Base-by-base conservation (phyloP, 1,140 invertebrate species). In the Lasioglossum albipes region DNA sequence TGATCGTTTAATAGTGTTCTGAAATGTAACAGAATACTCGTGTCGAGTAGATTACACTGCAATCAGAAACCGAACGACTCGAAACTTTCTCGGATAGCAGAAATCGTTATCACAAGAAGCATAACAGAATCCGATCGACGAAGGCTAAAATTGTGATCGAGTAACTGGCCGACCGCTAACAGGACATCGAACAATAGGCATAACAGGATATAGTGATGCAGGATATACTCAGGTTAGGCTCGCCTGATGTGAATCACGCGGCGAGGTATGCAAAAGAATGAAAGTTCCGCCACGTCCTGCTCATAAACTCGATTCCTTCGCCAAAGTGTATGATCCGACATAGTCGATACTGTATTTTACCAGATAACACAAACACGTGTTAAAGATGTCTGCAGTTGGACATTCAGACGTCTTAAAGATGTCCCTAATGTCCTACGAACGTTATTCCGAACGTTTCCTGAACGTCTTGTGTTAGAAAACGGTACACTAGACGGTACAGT, bases 161-260 rank as follows among this genome's bases (percentile, higher is more conserved):
- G 7, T 31, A 10, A 41, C 10, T 16, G 13, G 13, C 27, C 20
- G 9, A 42, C 31, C 36, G 2, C 12, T 10, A 31, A 76, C 74
- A 69, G 74, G 54, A 70, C 49, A 7, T 61, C 12, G 66, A 85
- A 59, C 71, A 85, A 78, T 64, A 62, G 20, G 62, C 18, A 65
- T 75, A 75, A 75, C 83, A 84, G 84, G 79, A 85, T 85, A 85
- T 54, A 78, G 45, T 65, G 69, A 65, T 77, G 27, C 69, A 81
- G 69, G 61, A 81, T 69, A 76, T 62, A 68, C 36, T 36, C 68
- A 54, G 65, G 52, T 64, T 49, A 72, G 84, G 75, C 84, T 84
- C 45, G 73, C 69, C 64, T 69, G 52, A 16, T 49, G 78, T 85
- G 84, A 85, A 85, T 85, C 84, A 85, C 52, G 27, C 66, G 49